Percentiles rank a stretch among this genome's conserved stretches.
Conservation (phyloP, 2,113 vertebrate genomes). For the Asarcornis scutulata region DNA sequence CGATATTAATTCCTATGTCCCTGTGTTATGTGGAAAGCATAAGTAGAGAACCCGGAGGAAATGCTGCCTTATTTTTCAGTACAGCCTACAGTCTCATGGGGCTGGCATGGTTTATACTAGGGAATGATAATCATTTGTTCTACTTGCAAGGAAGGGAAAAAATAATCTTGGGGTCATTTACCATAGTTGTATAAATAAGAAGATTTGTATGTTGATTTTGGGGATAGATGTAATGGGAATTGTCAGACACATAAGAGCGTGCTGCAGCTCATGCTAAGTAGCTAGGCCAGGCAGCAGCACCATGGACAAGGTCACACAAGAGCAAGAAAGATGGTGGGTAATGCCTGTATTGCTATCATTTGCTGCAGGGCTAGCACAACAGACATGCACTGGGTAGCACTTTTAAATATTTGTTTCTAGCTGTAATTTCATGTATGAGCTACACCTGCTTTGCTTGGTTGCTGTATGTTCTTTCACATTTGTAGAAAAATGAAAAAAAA, state of each 20-base stretch:
- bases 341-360: not conserved
- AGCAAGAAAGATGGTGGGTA: not conserved
- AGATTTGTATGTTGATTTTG: not conserved
- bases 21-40: not conserved
- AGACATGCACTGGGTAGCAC: not conserved
- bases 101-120: not conserved
- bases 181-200: not conserved
- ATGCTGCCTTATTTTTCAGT: not conserved
- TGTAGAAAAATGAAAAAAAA: not conserved
- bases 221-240: not conserved
- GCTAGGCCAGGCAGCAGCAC: not conserved
- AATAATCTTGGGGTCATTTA: not conserved
- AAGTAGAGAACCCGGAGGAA: not conserved
- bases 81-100: not conserved
- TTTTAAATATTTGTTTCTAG: not conserved
- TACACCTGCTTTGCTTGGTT: not conserved
- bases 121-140: not conserved
- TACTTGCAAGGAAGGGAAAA: not conserved
- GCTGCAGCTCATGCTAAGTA: not conserved
- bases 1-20: not conserved
- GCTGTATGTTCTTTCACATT: not conserved
- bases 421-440: not conserved
- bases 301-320: not conserved
- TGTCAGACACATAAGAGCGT: not conserved
- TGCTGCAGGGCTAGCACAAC: not conserved